Evolutionary conservation across 2,113 vertebrate species (phyloP).

Genomic region (Callithrix jacchus): DNA sequence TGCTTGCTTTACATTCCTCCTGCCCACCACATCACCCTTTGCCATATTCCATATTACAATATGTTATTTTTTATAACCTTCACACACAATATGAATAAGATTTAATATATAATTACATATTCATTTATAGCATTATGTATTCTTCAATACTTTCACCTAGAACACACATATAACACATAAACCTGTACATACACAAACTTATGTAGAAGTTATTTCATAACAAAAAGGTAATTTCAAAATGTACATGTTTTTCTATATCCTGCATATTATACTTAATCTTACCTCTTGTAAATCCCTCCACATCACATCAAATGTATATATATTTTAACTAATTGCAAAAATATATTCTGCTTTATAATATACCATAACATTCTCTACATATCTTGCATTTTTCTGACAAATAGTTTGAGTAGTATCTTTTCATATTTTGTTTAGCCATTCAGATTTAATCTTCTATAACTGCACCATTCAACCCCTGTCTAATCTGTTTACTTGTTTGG

Average conservation of each 20-base stretch:
- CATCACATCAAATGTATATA: neutral
- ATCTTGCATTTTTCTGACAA: neutral
- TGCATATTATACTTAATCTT: neutral
- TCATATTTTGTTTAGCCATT: neutral
- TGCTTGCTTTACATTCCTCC: neutral
- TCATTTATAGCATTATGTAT: neutral
- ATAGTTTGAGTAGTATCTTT: neutral
- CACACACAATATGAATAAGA: neutral
- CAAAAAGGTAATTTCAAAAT: neutral
- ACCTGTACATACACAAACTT: neutral
- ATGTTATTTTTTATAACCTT: neutral
- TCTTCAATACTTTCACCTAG: neutral
- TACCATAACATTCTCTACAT: neutral
- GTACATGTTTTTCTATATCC: neutral
- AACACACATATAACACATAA: neutral
- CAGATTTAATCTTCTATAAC: neutral
- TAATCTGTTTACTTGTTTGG: neutral
- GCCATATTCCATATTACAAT: neutral
- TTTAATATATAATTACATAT: neutral
- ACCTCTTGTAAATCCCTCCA: neutral
- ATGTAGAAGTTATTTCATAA: neutral
- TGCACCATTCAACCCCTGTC: neutral
- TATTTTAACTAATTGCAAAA: neutral
- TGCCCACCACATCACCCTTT: neutral
- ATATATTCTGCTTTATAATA: neutral